Evolutionary conservation across 1,140 invertebrate genomes (phyloP), one percentile per base, ranked within the genome.

Genomic region (Lutraria rhynchaena): DNA sequence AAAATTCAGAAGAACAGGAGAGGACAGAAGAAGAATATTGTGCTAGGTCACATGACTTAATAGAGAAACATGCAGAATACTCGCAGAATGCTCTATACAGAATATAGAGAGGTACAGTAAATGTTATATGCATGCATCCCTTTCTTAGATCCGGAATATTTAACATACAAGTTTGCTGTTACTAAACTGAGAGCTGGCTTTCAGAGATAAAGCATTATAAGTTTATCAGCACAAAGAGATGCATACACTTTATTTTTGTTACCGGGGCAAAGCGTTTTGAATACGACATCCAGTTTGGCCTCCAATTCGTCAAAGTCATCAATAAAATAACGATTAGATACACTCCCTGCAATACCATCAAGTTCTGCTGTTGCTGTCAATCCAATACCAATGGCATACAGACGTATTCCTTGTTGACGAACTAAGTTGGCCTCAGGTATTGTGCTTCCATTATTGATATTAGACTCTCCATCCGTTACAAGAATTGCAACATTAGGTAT

Each of bases 351-450:
- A 37, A 88, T 88, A 46, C 67, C 71, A 57, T 85, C 70, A 31
- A 88, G 61, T 75, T 89, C 85, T 22, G 65, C 65, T 3, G 86
- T 87, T 35, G 83, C 81, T 27, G 74, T 74, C 60, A 86, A 57
- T 13, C 82, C 84, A 35, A 88, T 87, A 33, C 87, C 87, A 67
- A 88, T 86, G 9, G 83, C 86, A 78, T 83, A 88, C 31, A 88
- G 81, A 24, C 82, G 75, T 35, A 87, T 86, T 49, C 83, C 83
- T 24, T 53, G 27, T 29, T 27, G 35, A 37, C 85, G 46, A 41
- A 70, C 83, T 13, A 27, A 15, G 33, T 81, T 80, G 19, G 87
- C 85, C 63, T 89, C 83, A 0, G 83, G 65, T n/a, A 85, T 37
- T 37, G 86, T 86, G 17, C 65, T 33, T 19, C 44, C 22, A 15